A percentile compares a stretch with the other conserved stretches of the same genome.
Evolutionary conservation across 2,888 invertebrate species (phyloP).

Genomic region (Monoplex corrugatus): DNA sequence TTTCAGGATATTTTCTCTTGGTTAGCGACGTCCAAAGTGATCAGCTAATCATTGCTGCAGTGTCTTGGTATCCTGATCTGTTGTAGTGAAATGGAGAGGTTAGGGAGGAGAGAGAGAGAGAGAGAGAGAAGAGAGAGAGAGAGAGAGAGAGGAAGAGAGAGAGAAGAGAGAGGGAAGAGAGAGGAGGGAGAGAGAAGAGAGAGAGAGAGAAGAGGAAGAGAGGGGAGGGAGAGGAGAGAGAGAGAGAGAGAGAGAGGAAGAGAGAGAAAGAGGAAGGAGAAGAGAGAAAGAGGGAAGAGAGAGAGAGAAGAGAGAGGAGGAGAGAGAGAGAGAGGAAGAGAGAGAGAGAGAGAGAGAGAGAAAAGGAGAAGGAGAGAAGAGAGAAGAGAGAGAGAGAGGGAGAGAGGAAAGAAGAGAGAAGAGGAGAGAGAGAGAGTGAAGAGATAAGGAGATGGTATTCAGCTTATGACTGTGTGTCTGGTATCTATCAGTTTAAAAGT

Average conservation of each 20-base stretch:
- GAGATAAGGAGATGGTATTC: no score
- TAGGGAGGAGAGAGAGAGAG: background rate
- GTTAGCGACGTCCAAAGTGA: no score
- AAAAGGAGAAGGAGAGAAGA: background rate
- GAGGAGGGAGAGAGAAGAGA: background rate
- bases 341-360: background rate
- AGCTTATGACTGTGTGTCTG: no score
- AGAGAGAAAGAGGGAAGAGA: background rate
- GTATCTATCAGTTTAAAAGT: no score
- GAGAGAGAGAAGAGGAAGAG: background rate
- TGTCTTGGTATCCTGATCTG: no score
- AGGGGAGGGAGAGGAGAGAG: background rate
- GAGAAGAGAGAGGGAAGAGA: background rate
- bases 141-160: background rate
- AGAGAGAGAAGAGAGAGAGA: background rate
- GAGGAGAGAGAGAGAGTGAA: background rate
- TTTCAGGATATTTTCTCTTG: no score
- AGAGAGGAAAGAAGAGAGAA: background rate
- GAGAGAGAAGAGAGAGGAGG: background rate
- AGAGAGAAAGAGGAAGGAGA: background rate
- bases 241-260: background rate
- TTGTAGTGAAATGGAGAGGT: no score
- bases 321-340: background rate
- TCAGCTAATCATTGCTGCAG: no score
- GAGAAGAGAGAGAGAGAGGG: background rate